These are phyloP conservation scores for Coenonympha glycerion DNA, from an alignment of 2,888 invertebrate species.

Conservation along the genomic window DNA sequence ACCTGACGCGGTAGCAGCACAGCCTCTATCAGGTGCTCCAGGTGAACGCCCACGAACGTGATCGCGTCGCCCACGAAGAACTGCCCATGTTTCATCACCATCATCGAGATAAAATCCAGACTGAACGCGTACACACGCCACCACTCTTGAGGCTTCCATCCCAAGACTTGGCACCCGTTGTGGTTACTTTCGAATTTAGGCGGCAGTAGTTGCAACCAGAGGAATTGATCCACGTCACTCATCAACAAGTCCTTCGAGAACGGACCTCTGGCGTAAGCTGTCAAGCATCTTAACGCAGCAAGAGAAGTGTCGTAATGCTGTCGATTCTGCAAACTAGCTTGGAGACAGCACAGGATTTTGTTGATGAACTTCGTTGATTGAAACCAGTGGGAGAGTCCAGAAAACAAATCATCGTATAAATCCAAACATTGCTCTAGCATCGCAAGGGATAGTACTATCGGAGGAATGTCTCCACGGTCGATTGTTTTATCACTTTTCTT, in stretches of 20 bases:
- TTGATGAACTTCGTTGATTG: conserved; percentile 76
- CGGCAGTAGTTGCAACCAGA: conserved; percentile 77
- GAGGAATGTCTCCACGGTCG: conserved; percentile 49
- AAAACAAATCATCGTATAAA: conserved; percentile 70
- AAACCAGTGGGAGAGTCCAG: conserved; percentile 72
- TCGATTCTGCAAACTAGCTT: conserved; percentile 67
- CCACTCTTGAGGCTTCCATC: conserved; percentile 78
- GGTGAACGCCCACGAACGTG: conserved; percentile 79
- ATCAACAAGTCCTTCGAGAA: conserved; percentile 75
- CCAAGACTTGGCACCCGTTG: conserved; percentile 21
- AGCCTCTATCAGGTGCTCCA: conserved; percentile 78
- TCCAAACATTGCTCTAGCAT: conserved; percentile 71
- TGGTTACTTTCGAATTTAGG: conserved; percentile 67
- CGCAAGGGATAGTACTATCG: conserved; percentile 62
- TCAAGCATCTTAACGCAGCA: conserved; percentile 73
- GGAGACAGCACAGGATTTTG: conserved; percentile 73
- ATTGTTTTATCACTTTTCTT: conserved; percentile 31
- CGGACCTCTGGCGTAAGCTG: conserved; percentile 75
- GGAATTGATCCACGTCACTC: conserved; percentile 75
- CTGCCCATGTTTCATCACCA: conserved; percentile 77
- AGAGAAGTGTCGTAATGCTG: conserved; percentile 66
- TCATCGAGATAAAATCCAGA: conserved; percentile 76
- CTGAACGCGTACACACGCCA: conserved; percentile 78
- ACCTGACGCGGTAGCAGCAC: conserved; percentile 76
- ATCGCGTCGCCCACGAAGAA: conserved; percentile 76